Evolutionary conservation across 2,888 invertebrate genomes (phyloP).

Genomic region (Lepeophtheirus nordmannii): DNA sequence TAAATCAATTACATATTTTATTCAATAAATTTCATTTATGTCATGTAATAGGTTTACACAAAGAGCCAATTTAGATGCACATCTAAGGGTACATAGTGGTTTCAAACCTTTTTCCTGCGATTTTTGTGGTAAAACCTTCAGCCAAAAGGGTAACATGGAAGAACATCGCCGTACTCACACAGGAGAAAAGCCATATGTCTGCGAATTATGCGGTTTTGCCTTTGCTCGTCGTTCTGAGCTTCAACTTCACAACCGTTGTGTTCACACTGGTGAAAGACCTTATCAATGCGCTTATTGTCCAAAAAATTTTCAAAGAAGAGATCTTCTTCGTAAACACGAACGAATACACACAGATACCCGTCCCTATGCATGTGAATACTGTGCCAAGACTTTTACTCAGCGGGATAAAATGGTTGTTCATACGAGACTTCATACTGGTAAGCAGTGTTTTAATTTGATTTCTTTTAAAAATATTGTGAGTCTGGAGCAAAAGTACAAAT

Average conservation of each 20-base stretch:
- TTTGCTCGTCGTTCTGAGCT: conserved; percentile 18
- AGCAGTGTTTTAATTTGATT: neutral
- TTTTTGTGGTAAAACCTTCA: conserved; percentile 21
- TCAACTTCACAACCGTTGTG: conserved; percentile 19
- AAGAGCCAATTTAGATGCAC: conserved; percentile 22
- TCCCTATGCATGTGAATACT: conserved; percentile 27
- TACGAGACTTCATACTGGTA: conserved; percentile 23
- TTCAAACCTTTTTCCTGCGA: conserved; percentile 23
- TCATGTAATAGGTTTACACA: conserved; percentile 18
- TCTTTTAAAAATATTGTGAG: too few species aligned
- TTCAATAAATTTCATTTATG: too few species aligned
- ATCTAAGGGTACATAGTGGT: conserved; percentile 21
- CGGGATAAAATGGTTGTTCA: conserved; percentile 25
- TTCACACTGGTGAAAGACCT: conserved; percentile 23
- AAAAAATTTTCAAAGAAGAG: conserved; percentile 24
- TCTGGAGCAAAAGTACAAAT: too few species aligned
- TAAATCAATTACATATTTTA: too few species aligned
- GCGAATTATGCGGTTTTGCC: conserved; percentile 18
- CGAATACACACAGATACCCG: conserved; percentile 27
- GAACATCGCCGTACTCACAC: conserved; percentile 23
- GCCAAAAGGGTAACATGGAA: conserved; percentile 24
- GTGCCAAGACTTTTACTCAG: conserved; percentile 27
- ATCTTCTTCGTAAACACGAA: conserved; percentile 27
- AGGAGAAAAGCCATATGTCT: conserved; percentile 24
- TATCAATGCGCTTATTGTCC: conserved; percentile 24